phyloP scores from a whole-genome alignment of 2,113 vertebrate genomes.

The Semnornis frantzii region DNA sequence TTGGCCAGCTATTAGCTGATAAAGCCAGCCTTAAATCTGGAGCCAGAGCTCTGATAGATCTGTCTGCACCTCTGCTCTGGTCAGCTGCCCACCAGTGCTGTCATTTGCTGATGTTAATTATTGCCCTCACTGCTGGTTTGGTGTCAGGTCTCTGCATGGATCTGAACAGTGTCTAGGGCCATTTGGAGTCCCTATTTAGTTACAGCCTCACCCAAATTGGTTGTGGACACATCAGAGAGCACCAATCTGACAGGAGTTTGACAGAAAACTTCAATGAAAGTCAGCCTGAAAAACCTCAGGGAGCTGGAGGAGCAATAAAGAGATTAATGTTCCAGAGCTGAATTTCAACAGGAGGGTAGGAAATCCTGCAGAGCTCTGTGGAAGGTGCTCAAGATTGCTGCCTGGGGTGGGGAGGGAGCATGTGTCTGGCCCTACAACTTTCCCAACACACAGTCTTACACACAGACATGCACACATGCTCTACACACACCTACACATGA shows the following conservation, averaged over 20 bases:
- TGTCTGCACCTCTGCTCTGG: not conserved
- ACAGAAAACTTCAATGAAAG: not conserved
- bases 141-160: not conserved
- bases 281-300: accelerated
- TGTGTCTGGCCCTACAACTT: not conserved
- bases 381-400: accelerated
- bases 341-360: not conserved
- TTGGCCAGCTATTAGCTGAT: not conserved
- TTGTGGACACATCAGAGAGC: not conserved
- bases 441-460: not conserved
- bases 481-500: not conserved
- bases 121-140: not conserved
- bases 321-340: not conserved
- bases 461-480: too few relatives aligned
- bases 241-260: not conserved
- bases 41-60: slow-evolving; percentile 45
- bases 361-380: not conserved
- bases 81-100: not conserved
- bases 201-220: not conserved
- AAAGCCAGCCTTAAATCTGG: slow-evolving; percentile 3
- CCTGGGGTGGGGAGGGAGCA: not conserved
- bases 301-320: not conserved
- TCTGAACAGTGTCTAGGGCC: not conserved
- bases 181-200: not conserved
- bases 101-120: not conserved